Evolutionary conservation across 2,888 invertebrate genomes (phyloP).

Genomic region (Mesoligia furuncula): DNA sequence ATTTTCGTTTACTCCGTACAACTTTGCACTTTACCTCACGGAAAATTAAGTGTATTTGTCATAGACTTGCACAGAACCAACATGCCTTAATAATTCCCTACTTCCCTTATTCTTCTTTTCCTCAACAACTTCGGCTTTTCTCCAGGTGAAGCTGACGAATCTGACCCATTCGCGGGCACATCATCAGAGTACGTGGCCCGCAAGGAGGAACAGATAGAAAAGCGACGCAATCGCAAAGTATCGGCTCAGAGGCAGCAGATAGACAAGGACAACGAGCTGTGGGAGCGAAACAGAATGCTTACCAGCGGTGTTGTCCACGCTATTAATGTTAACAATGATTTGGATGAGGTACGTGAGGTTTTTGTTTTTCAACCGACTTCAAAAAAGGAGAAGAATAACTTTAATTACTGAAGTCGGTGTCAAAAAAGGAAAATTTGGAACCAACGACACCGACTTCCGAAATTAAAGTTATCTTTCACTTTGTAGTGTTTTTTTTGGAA

Average conservation of each 20-base stretch:
- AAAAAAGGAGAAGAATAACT: too few species aligned
- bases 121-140: background rate
- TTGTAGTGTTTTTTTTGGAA: too few species aligned
- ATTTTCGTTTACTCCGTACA: too few species aligned
- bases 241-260: slow-evolving; percentile 99
- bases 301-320: slow-evolving; percentile 98
- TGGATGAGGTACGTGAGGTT: slow-evolving; percentile 92
- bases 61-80: background rate
- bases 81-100: background rate
- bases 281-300: slow-evolving; percentile 99
- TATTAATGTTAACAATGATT: slow-evolving; percentile 96
- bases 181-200: slow-evolving; percentile 98
- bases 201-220: slow-evolving; percentile 98
- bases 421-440: too few species aligned
- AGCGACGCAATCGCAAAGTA: slow-evolving; percentile 96
- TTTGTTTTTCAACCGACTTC: too few species aligned
- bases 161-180: slow-evolving; percentile 97
- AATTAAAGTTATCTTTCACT: too few species aligned
- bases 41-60: background rate
- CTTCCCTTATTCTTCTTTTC: background rate
- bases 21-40: background rate
- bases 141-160: slow-evolving; percentile 95
- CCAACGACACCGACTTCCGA: too few species aligned
- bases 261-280: slow-evolving; percentile 99
- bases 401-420: too few species aligned